Conservation (phyloP, 2,113 vertebrate genomes). For the Meriones unguiculatus region DNA sequence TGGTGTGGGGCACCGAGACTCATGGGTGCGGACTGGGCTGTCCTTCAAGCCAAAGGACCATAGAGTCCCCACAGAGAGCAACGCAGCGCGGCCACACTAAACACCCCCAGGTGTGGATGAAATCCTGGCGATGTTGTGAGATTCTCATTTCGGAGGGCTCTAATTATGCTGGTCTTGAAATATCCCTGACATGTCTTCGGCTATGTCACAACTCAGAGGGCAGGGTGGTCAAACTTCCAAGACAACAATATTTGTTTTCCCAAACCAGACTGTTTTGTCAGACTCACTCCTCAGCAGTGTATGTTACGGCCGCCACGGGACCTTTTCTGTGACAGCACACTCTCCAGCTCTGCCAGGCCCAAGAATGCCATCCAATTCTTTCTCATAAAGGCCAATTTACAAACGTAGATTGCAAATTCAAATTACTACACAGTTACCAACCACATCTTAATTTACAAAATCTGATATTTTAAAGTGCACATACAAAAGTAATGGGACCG, state of each 20-base stretch:
- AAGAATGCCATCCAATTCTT: background rate
- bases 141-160: background rate
- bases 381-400: slow-evolving; percentile 29
- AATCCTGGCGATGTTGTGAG: background rate
- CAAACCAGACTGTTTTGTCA: slow-evolving; percentile 32
- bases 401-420: slow-evolving; percentile 29
- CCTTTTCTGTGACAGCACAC: background rate
- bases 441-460: slow-evolving; percentile 43
- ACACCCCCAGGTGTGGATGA: background rate
- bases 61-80: background rate
- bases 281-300: slow-evolving; percentile 5
- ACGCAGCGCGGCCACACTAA: fast-evolving
- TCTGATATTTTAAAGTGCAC: slow-evolving; percentile 15
- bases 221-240: background rate
- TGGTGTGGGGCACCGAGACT: fast-evolving
- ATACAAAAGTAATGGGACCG: background rate
- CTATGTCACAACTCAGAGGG: background rate
- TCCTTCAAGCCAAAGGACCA: background rate
- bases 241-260: background rate
- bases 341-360: slow-evolving; percentile 38
- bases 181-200: background rate
- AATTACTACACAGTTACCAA: slow-evolving; percentile 51
- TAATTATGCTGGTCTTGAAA: background rate
- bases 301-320: background rate
- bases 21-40: background rate